These are phyloP conservation scores for Tapirus terrestris DNA, from an alignment of 2,113 vertebrate species.

Conservation along the genomic window DNA sequence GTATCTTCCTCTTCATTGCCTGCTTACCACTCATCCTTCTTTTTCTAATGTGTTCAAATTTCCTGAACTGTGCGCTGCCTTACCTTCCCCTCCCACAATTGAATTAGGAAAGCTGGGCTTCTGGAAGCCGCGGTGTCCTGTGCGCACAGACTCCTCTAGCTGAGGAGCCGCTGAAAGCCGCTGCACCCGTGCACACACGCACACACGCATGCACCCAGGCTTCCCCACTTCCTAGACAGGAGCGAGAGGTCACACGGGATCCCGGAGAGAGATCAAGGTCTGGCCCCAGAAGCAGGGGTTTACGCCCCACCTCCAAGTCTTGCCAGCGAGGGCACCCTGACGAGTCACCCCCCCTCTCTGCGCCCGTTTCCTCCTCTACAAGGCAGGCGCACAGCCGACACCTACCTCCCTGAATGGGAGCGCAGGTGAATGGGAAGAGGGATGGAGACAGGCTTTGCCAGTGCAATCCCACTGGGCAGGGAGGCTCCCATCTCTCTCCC, in stretches of 20 bases:
- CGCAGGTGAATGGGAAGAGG: rapidly evolving
- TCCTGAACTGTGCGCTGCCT: background rate
- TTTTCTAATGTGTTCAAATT: background rate
- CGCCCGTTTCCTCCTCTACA: background rate
- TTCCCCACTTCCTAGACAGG: background rate
- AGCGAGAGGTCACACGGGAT: too few species aligned
- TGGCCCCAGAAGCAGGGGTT: background rate
- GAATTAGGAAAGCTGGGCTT: background rate
- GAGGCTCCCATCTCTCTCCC: too few species aligned
- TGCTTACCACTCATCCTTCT: background rate
- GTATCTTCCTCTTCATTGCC: background rate
- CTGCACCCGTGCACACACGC: rapidly evolving
- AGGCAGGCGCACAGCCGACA: rapidly evolving
- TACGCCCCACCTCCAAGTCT: background rate
- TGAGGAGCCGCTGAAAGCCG: background rate
- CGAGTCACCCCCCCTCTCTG: too few species aligned
- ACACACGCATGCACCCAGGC: background rate
- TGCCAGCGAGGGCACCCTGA: too few species aligned
- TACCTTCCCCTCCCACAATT: rapidly evolving
- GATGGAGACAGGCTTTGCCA: background rate
- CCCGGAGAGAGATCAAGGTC: background rate
- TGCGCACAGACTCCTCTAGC: too few species aligned
- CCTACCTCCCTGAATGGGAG: background rate
- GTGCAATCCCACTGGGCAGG: background rate
- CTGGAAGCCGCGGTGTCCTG: background rate